A percentile compares a stretch with the other conserved stretches of the same genome.
phyloP scores from a whole-genome alignment of 2,888 invertebrate species.

The Embidobia sp. region DNA sequence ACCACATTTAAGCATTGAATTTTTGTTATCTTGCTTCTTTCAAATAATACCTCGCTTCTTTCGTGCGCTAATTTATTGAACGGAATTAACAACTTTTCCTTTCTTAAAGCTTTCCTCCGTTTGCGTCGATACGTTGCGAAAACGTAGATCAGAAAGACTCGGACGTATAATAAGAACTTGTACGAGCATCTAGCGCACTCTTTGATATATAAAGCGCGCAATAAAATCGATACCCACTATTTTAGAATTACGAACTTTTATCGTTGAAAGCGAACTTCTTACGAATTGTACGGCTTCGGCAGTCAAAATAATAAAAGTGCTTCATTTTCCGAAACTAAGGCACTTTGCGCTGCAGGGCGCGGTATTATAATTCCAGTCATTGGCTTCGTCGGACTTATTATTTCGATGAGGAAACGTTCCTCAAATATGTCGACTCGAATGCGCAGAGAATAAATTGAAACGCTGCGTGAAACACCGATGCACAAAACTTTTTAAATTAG shows the following conservation, averaged over 20 bases:
- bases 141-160: slow-evolving; percentile 30
- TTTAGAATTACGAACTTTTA: slow-evolving; percentile 45
- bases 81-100: slow-evolving; percentile 30
- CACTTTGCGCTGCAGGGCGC: too few relatives aligned
- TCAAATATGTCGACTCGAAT: slow-evolving; percentile 30
- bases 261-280: slow-evolving; percentile 38
- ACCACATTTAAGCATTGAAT: too few relatives aligned
- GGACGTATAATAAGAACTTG: slow-evolving; percentile 34
- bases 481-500: slow-evolving; percentile 24
- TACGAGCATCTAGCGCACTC: too few relatives aligned
- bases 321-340: slow-evolving; percentile 42
- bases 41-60: slow-evolving; percentile 14
- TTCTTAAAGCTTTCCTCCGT: slow-evolving; percentile 26
- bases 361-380: too few relatives aligned
- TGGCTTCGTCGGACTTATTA: slow-evolving; percentile 11
- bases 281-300: slow-evolving; percentile 19
- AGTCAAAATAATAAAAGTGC: slow-evolving; percentile 31
- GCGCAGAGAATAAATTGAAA: slow-evolving; percentile 18
- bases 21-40: too few relatives aligned
- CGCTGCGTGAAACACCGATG: slow-evolving; percentile 32
- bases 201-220: slow-evolving; percentile 34
- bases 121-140: slow-evolving; percentile 23
- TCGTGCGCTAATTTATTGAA: slow-evolving; percentile 22
- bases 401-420: slow-evolving; percentile 9
- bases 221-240: slow-evolving; percentile 56